Base-by-base conservation (phyloP, 1,140 invertebrate genomes). In the Drosophila auraria region DNA sequence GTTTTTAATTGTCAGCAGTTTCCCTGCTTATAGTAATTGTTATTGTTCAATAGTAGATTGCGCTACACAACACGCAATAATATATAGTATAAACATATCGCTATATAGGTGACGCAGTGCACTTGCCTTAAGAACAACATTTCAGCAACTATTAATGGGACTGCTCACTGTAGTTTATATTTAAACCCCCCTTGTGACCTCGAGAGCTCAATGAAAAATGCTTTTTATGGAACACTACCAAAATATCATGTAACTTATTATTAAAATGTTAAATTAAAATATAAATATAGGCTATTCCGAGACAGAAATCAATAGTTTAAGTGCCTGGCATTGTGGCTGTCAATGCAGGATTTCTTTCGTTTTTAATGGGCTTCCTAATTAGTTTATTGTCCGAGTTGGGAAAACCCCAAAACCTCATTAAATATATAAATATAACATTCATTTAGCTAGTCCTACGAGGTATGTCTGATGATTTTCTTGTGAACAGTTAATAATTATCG, bases 401-500 rank as follows among this genome's bases (percentile, higher is more conserved):
- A 58, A 51, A 45, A 42, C 63, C 57, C 50, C 33, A 56, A 42
- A 57, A 40, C 36, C 56, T 36, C 25, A 56, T 47, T 36, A 33
- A 54, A 47, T 70, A 50, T n/a, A 50, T n/a, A 70, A 71, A 62
- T 84, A 23, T 71, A 65, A 78, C 61, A 78, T 60, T 65, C 51
- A 65, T 62, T 50, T 64, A 17, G 15, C 66, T 83, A 69, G 51
- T 33, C 11, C 40, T 51, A 63, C 42, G 73, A 82, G 82, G 82
- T 71, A 80, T 64, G 60, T 33, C 2, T 38, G 20, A 40, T 70
- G 36, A 44, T 42, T 54, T 17, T 44, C 20, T 45, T 70, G 57
- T 68, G 56, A 74, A 65, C 50, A 51, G 73, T 36, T 62, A 78
- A 58, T 61, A 30, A 65, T 66, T 66, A 66, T 77, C 83, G 62